Base-by-base conservation (phyloP, 2,888 invertebrate genomes). In the Chromoteleia sp. region DNA sequence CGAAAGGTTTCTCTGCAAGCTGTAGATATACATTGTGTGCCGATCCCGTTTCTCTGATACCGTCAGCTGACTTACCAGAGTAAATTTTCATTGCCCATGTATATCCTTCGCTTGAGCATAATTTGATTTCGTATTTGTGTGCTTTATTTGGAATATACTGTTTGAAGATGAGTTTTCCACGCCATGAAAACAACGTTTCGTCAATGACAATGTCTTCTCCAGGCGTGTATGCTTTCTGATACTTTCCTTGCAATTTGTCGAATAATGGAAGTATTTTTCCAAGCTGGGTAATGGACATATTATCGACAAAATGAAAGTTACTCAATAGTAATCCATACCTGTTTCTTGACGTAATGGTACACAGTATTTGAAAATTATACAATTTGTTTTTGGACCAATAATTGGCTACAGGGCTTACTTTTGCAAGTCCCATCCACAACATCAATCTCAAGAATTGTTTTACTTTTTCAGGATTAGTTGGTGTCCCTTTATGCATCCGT, bases 71-170 rank as follows among this genome's bases (percentile, higher is more conserved):
- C 25, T 56, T 79, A 86, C 67, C 74, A 78, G 79, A 70, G 45
- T 85, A 85, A 15, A 85, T 67, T 80, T 79, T 83, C 48, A 73
- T 41, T 10, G 67, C 68, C 73, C 84, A 82, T 54, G 81, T 85
- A 21, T 84, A 83, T 65, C 77, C 84, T 43, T 75, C 41, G 59
- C 52, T 80, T 30, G 84, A 82, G 36, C 82, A 84, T 59, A 84
- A 59, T 70, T 85, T 85, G 10, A 85, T 83, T 48, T 82, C 84
- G 54, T 85, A 86, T 10, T 82, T 75, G 45, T 86, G 82, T 15
- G 83, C 50, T 80, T 84, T 85, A 39, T 73, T 81, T 67, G 85
- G 85, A 63, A 84, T 83, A 54, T 86, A 86, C 73, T 86, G 84
- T 50, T 83, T 80, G 73, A 87, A 86, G 8, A 85, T 68, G 30